phyloP scores from a whole-genome alignment of 2,797 vertebrate species.

The Hypotaenidia okinawae region DNA sequence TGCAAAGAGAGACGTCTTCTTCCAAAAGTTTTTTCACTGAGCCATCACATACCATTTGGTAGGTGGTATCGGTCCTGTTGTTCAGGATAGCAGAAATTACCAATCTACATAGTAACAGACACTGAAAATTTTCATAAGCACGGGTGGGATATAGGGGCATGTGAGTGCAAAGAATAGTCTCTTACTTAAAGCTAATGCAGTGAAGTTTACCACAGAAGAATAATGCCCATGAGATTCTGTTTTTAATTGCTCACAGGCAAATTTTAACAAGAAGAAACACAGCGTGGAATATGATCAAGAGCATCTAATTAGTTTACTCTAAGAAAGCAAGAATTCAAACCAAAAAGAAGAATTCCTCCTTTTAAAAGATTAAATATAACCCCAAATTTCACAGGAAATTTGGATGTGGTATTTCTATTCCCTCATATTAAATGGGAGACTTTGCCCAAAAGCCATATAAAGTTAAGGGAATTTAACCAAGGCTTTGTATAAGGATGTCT shows the following conservation, averaged over 20 bases:
- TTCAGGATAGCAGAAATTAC: not conserved
- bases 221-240: not conserved
- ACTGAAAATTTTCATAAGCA: not conserved
- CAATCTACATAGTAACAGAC: not conserved
- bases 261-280: not conserved
- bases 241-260: not conserved
- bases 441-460: not conserved
- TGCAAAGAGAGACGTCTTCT: not conserved
- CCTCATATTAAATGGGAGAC: slow-evolving; percentile 5
- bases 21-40: not conserved
- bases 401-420: slow-evolving; percentile 28
- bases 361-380: not conserved
- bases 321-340: not conserved
- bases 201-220: not conserved
- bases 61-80: not conserved
- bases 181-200: not conserved
- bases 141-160: not conserved
- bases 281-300: not conserved
- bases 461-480: slow-evolving; percentile 53
- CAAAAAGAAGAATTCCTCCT: not conserved
- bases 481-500: not conserved
- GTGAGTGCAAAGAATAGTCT: not conserved
- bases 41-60: not conserved
- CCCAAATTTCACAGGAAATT: not conserved
- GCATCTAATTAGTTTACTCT: not conserved